Conservation (phyloP, 2,113 vertebrate genomes). For the Paracanthobrama guichenoti region DNA sequence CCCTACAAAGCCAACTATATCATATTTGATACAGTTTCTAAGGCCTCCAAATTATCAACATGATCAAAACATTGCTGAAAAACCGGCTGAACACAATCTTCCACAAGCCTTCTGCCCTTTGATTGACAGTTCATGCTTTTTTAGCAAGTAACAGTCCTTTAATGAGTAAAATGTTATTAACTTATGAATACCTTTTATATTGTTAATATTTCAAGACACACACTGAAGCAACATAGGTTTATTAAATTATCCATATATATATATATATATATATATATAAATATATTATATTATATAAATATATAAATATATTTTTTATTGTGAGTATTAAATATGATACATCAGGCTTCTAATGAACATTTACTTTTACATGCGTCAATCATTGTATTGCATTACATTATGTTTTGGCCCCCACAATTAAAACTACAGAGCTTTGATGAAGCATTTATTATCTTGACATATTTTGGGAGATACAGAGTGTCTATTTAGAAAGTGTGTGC, state of each 20-base stretch:
- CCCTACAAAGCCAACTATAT: background rate
- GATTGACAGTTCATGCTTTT: background rate
- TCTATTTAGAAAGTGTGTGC: too few species aligned
- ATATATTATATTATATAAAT: background rate
- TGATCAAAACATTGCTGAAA: background rate
- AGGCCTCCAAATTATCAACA: background rate
- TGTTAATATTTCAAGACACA: background rate
- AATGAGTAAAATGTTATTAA: too few species aligned
- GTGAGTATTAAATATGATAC: background rate
- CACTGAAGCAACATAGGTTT: background rate
- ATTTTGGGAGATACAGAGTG: background rate
- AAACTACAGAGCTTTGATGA: background rate
- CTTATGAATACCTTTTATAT: background rate
- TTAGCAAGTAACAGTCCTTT: background rate
- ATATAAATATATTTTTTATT: background rate
- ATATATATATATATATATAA: background rate
- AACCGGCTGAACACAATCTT: background rate
- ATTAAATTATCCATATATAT: background rate
- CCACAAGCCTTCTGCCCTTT: background rate
- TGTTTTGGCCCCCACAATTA: too few species aligned
- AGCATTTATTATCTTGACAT: background rate
- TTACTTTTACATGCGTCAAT: too few species aligned
- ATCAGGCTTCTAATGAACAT: too few species aligned
- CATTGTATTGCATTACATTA: too few species aligned
- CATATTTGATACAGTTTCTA: background rate